phyloP scores from a whole-genome alignment of 2,113 vertebrate genomes.

The Oncorhynchus gorbuscha region DNA sequence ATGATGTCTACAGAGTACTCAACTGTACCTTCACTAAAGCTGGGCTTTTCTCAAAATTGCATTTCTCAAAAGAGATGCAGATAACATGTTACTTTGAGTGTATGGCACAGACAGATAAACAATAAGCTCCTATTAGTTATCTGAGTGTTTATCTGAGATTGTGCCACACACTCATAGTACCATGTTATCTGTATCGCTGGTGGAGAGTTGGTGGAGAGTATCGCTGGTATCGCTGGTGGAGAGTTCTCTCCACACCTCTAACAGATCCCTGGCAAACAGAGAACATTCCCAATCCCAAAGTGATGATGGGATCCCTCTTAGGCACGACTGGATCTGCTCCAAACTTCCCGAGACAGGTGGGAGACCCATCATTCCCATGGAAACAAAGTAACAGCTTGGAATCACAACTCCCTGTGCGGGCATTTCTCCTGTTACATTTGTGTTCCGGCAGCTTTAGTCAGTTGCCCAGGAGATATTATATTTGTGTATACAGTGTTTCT shows the following conservation, averaged over 20 bases:
- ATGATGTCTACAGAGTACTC: too few species aligned
- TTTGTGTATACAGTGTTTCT: constrained; percentile 13
- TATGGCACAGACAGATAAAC: too few species aligned
- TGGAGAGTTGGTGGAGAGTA: too few species aligned
- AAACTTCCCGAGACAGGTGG: constrained; percentile 42
- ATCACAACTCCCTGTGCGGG: constrained; percentile 12
- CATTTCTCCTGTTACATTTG: constrained; percentile 32
- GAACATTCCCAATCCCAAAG: background rate
- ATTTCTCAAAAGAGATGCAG: too few species aligned
- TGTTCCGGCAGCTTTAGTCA: background rate
- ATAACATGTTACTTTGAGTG: too few species aligned
- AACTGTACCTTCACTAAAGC: too few species aligned
- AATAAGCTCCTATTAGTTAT: too few species aligned
- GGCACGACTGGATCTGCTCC: constrained; percentile 27
- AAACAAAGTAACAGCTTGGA: constrained; percentile 25
- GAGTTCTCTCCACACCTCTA: constrained; percentile 43
- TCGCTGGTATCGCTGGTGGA: too few species aligned
- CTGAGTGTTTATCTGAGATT: too few species aligned
- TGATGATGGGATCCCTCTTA: constrained; percentile 27
- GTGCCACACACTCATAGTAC: constrained; percentile 19
- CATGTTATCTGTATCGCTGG: constrained; percentile 31
- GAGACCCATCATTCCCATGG: constrained; percentile 22
- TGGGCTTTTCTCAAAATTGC: too few species aligned
- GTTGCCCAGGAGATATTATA: constrained; percentile 7
- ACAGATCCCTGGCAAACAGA: constrained; percentile 16